Conservation (phyloP, 1,140 invertebrate genomes). For the Chironomus striatipennis region DNA sequence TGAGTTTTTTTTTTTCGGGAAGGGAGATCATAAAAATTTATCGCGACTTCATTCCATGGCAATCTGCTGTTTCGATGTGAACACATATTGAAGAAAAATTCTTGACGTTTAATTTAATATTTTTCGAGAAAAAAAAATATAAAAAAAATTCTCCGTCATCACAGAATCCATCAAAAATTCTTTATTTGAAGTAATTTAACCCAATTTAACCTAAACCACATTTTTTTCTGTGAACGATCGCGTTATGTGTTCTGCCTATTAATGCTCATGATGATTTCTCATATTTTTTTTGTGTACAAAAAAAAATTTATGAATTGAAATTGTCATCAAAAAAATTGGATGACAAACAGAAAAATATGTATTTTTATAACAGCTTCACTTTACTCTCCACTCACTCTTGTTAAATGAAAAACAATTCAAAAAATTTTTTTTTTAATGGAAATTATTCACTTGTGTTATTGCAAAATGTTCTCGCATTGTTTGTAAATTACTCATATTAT, state of each 20-base stretch:
- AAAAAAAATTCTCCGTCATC: not conserved
- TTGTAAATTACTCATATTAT: no score
- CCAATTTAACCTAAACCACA: constrained; percentile 20
- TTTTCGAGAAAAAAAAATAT: no score
- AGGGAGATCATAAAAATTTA: constrained; percentile 11
- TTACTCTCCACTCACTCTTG: no score
- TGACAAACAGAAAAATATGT: constrained; percentile 12
- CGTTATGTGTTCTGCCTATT: constrained; percentile 3
- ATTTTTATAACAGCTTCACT: no score
- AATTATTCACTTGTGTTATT: no score
- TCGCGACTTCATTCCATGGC: not conserved
- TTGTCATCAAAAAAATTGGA: constrained; percentile 13
- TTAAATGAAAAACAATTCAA: no score
- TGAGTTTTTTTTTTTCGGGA: not conserved
- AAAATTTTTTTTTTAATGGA: no score
- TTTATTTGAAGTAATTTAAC: constrained; percentile 22
- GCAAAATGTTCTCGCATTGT: no score
- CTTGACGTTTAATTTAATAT: no score
- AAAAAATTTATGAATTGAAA: constrained; percentile 8
- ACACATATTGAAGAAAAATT: not conserved
- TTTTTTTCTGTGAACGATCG: not conserved
- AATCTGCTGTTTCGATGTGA: constrained; percentile 12
- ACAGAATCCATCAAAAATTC: constrained; percentile 18
- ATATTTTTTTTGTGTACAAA: constrained; percentile 4
- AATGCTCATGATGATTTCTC: constrained; percentile 2